These are phyloP conservation scores for Oryzias curvinotus DNA, from an alignment of 2,113 vertebrate genomes.

Conservation along the genomic window DNA sequence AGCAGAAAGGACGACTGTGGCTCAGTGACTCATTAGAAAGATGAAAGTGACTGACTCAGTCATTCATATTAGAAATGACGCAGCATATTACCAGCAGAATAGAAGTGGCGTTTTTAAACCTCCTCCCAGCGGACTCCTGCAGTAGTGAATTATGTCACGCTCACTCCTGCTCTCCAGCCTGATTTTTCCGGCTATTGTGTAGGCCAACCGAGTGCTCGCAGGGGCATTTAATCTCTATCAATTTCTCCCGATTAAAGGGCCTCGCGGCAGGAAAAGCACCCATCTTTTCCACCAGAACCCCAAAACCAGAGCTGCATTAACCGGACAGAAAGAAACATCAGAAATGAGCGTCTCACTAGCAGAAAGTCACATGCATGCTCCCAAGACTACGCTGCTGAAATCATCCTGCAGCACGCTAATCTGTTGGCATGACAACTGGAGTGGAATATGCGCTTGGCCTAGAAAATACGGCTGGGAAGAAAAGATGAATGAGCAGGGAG, in stretches of 20 bases:
- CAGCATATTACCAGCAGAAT: constrained; percentile 24
- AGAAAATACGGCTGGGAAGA: constrained; percentile 70
- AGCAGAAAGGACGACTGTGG: no score
- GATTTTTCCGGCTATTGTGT: constrained; percentile 23
- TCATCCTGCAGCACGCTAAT: constrained; percentile 63
- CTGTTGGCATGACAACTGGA: constrained; percentile 72
- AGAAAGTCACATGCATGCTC: constrained; percentile 5
- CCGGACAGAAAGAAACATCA: no score
- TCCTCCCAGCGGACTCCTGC: constrained; percentile 27
- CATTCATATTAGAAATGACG: constrained; percentile 38
- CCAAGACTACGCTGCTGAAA: constrained; percentile 26
- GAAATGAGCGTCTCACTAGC: constrained; percentile 1
- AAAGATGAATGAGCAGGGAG: constrained; percentile 70
- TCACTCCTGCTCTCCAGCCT: constrained; percentile 18
- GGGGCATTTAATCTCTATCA: no score
- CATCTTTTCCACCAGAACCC: not conserved
- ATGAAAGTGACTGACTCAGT: constrained; percentile 32
- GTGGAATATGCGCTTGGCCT: constrained; percentile 71
- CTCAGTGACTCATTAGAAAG: constrained; percentile 1
- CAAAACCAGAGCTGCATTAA: no score
- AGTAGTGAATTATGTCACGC: constrained; percentile 30
- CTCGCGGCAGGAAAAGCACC: not conserved
- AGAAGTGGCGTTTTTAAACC: constrained; percentile 15
- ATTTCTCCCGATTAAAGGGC: not conserved
- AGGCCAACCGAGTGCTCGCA: not conserved